Evolutionary conservation across 2,797 vertebrate species (phyloP).

Genomic region (Bradypodion pumilum): DNA sequence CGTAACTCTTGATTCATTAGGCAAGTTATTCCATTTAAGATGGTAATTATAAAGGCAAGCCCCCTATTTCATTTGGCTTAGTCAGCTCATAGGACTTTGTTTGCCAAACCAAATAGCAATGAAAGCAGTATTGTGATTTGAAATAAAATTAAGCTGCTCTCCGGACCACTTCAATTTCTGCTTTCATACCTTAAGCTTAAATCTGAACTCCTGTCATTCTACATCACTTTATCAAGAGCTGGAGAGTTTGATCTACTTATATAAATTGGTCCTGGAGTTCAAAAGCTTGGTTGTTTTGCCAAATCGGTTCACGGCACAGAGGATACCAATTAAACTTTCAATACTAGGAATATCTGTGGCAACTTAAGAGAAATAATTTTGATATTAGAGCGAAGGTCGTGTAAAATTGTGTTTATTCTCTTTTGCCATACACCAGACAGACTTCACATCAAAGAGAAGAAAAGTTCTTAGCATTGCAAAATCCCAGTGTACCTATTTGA

Average conservation of each 20-base stretch:
- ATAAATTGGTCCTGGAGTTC: not conserved
- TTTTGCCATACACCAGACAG: not conserved
- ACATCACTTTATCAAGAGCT: not conserved
- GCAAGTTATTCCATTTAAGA: not conserved
- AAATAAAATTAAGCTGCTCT: conserved; percentile 3
- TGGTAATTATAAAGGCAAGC: not conserved
- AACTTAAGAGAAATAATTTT: conserved; percentile 27
- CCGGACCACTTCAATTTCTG: conserved; percentile 9
- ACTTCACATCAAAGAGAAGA: not conserved
- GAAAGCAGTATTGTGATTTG: not conserved
- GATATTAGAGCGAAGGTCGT: conserved; percentile 8
- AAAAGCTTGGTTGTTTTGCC: conserved; percentile 23
- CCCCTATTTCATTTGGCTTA: not conserved
- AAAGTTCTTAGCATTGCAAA: not conserved
- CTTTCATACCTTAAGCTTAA: conserved; percentile 14
- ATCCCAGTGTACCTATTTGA: not conserved
- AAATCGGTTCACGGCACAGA: not conserved
- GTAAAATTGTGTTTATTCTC: not conserved
- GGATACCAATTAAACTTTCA: not conserved
- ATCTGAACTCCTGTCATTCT: conserved; percentile 34
- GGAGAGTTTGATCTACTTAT: not conserved
- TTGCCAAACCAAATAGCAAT: not conserved
- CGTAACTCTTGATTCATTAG: conserved; percentile 2
- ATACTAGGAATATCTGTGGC: not conserved
- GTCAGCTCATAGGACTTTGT: fast-evolving